These are phyloP conservation scores for Latrodectus hesperus DNA, from an alignment of 2,888 invertebrate genomes.

Conservation along the genomic window DNA sequence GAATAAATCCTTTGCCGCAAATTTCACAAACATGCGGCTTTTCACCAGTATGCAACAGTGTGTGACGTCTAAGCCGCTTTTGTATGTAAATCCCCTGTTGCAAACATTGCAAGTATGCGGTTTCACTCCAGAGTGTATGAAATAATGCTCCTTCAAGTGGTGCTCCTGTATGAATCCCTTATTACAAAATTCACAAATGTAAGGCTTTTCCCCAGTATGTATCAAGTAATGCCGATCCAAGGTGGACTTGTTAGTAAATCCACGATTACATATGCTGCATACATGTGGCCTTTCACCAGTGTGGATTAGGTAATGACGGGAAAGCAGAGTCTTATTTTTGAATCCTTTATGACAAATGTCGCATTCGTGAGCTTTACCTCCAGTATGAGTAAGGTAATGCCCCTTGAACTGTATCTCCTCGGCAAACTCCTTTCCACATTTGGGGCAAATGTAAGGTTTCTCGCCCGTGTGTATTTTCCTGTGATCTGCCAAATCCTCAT, in stretches of 20 bases:
- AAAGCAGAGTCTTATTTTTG: conserved; percentile 54
- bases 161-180: conserved; percentile 65
- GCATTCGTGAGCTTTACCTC: conserved; percentile 52
- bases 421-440: conserved; percentile 42
- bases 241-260: conserved; percentile 61
- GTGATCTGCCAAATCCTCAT: conserved; percentile 50
- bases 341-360: conserved; percentile 56
- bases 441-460: conserved; percentile 42
- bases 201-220: conserved; percentile 60
- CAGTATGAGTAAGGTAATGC: conserved; percentile 47
- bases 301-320: conserved; percentile 53
- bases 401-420: conserved; percentile 41
- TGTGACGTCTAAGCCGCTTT: conserved; percentile 47
- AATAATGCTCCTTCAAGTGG: conserved; percentile 60
- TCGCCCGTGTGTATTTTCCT: conserved; percentile 43
- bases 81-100: conserved; percentile 53
- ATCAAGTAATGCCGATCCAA: conserved; percentile 60
- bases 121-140: conserved; percentile 50
- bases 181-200: conserved; percentile 50
- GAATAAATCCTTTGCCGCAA: conserved; percentile 57
- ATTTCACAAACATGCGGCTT: conserved; percentile 62
- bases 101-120: conserved; percentile 43
- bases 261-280: conserved; percentile 49
- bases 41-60: conserved; percentile 48
- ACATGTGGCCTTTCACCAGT: conserved; percentile 59